A percentile compares a stretch with the other conserved stretches of the same genome.
Conservation (phyloP, 2,888 invertebrate species). For the Morpho helenor region DNA sequence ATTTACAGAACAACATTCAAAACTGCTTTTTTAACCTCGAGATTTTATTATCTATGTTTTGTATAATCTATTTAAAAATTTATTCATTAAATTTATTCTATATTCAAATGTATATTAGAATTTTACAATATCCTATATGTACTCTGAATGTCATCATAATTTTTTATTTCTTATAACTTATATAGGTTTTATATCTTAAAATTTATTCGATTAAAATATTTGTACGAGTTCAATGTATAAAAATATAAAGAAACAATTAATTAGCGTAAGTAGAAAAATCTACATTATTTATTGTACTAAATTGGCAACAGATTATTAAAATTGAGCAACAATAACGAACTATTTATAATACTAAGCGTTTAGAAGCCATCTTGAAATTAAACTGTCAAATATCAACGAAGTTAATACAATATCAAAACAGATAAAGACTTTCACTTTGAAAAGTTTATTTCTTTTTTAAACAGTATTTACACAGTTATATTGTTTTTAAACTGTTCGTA, state of each 20-base stretch:
- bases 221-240: conserved; percentile 16
- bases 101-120: no score
- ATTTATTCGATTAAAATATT: no score
- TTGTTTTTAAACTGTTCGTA: conserved; percentile 13
- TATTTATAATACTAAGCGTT: conserved; percentile 25
- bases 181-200: no score
- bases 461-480: conserved; percentile 5
- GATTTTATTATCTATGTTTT: no score
- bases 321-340: conserved; percentile 57
- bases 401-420: conserved; percentile 15
- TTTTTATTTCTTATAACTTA: no score
- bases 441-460: conserved; percentile 6
- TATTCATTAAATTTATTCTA: no score
- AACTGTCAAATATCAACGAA: conserved; percentile 9
- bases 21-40: no score
- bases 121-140: no score
- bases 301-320: conserved; percentile 67
- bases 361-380: conserved; percentile 22
- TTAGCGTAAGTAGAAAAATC: conserved; percentile 23
- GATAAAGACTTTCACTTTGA: conserved; percentile 21
- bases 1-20: no score
- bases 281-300: conserved; percentile 26
- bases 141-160: no score
- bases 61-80: no score
- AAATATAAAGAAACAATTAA: conserved; percentile 22